Evolutionary conservation across 1,140 invertebrate species (phyloP).

Genomic region (Trichoplusia ni): DNA sequence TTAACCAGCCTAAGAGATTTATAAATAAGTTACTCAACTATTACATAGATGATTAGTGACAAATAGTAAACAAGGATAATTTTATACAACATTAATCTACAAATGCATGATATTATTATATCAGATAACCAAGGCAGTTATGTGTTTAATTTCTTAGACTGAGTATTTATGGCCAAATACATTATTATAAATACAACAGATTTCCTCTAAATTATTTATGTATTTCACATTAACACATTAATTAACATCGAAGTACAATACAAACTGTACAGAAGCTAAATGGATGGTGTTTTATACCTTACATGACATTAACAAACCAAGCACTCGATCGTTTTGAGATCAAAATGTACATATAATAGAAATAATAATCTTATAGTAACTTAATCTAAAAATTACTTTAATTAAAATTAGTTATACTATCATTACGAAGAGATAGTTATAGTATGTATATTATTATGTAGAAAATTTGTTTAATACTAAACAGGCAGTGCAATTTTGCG

Average conservation of each 20-base stretch:
- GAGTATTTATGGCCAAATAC: constrained; percentile 19
- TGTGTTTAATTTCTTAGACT: constrained; percentile 37
- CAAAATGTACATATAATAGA: constrained; percentile 76
- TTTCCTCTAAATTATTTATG: constrained; percentile 29
- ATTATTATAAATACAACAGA: constrained; percentile 7
- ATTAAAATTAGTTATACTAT: background rate
- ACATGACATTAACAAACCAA: constrained; percentile 72
- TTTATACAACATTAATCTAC: constrained; percentile 36
- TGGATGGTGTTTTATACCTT: constrained; percentile 81
- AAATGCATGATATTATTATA: constrained; percentile 32
- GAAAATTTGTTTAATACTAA: constrained; percentile 62
- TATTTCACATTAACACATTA: constrained; percentile 31
- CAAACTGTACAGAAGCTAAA: constrained; percentile 78
- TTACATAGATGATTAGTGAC: constrained; percentile 17
- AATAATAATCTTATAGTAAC: constrained; percentile 44
- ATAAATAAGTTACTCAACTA: constrained; percentile 41
- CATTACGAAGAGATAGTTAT: background rate
- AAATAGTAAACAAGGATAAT: constrained; percentile 19
- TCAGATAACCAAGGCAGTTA: constrained; percentile 60
- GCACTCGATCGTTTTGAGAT: constrained; percentile 79
- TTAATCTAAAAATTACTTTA: constrained; percentile 1
- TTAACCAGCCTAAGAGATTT: constrained; percentile 71
- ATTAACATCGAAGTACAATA: constrained; percentile 64
- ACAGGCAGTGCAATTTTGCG: constrained; percentile 76
- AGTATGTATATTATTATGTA: constrained; percentile 36